Base-by-base conservation (phyloP, 2,113 vertebrate genomes). In the Heloderma charlesbogerti region DNA sequence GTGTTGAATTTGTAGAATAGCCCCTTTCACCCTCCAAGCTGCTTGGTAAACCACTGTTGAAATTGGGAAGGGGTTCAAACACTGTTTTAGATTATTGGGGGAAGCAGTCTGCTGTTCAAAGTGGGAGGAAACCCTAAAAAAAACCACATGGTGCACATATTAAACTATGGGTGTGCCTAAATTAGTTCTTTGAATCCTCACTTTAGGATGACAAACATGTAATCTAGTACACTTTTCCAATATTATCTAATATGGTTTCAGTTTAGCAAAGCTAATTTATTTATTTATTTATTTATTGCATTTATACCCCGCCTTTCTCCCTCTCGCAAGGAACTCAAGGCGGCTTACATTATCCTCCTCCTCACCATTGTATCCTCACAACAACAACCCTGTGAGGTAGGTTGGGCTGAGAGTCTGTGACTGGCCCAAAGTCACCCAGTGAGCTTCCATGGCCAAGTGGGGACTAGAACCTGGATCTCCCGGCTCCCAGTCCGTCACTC, bases 221-320 rank as follows among this genome's bases (percentile, higher is more conserved):
- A 92, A n/a, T 16, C 74, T 48, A 88, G 71, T 15, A 93, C 66
- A 86, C 1, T 86, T 91, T 87, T 69, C 71, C 75, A 57, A 1
- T 1, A 4, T 74, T 74, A 92, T 92, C 85, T 75, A 91, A 86
- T 34, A 37, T 57, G 72, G 85, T 10, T 71, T 92, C 63, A 43
- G 25, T 86, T 92, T 67, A 88, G 67, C 84, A 94, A 94, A 27
- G 72, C 31, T 74, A 91, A 89, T 95, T n/a, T n/a, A n/a, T n/a
- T n/a, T n/a, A n/a, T n/a, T n/a, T n/a, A n/a, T n/a, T n/a, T n/a
- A n/a, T n/a, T n/a, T n/a, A n/a, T n/a, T n/a, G n/a, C n/a, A n/a
- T n/a, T n/a, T n/a, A n/a, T n/a, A n/a, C n/a, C n/a, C n/a, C n/a
- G n/a, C n/a, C n/a, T n/a, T n/a, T n/a, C n/a, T n/a, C n/a, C n/a